Conservation (phyloP, 2,888 invertebrate genomes). For the Chalcosyrphus nemorum region DNA sequence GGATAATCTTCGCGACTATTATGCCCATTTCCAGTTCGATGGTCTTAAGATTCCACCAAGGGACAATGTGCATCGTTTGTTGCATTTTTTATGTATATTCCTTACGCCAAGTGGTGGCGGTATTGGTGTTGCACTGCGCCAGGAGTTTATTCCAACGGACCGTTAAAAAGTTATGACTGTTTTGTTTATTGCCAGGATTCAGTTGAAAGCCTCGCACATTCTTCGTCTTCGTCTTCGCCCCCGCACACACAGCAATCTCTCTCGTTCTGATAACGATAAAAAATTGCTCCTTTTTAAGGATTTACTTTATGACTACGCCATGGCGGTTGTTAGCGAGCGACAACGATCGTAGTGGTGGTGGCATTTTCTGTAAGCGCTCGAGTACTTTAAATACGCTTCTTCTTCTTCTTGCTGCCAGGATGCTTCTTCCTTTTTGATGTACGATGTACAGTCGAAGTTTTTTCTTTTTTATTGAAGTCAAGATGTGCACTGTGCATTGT, state of each 20-base stretch:
- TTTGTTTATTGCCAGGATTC: slow-evolving; percentile 70
- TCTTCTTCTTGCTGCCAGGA: slow-evolving; percentile 23
- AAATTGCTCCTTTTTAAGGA: slow-evolving; percentile 70
- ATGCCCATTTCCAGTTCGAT: slow-evolving; percentile 69
- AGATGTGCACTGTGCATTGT: slow-evolving; percentile 45
- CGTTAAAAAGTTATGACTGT: slow-evolving; percentile 72
- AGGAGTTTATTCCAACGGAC: slow-evolving; percentile 57
- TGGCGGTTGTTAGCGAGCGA: slow-evolving; percentile 60
- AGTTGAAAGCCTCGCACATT: slow-evolving; percentile 34
- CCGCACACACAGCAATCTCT: slow-evolving; percentile 7
- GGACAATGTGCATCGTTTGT: slow-evolving; percentile 68
- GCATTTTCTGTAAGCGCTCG: slow-evolving; percentile 49
- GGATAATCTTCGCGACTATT: slow-evolving; percentile 62
- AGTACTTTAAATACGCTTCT: slow-evolving; percentile 12
- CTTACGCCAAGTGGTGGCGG: slow-evolving; percentile 27
- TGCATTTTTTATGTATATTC: slow-evolving; percentile 63
- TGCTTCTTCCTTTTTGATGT: slow-evolving; percentile 16
- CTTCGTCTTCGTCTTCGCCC: neutral
- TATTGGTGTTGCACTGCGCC: slow-evolving; percentile 16
- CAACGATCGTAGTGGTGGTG: slow-evolving; percentile 46
- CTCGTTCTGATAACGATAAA: slow-evolving; percentile 64
- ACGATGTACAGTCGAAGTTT: neutral
- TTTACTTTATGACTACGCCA: slow-evolving; percentile 68
- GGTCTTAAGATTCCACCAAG: slow-evolving; percentile 56
- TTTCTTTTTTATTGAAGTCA: neutral